phyloP scores from a whole-genome alignment of 2,113 vertebrate species.

The Xerus inauris region DNA sequence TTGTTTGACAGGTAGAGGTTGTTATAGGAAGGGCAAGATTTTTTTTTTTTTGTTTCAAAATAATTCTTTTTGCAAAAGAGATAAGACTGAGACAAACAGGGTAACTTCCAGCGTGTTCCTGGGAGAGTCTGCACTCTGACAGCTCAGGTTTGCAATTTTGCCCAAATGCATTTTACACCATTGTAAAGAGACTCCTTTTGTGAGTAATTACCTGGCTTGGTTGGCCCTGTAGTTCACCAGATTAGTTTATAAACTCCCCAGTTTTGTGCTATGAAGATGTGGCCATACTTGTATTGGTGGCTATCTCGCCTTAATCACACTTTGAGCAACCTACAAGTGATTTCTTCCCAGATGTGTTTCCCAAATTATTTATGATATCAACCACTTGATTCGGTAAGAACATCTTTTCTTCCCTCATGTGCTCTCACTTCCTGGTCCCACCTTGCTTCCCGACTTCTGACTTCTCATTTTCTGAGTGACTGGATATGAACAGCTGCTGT shows the following conservation, averaged over 20 bases:
- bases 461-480: slow-evolving; percentile 78
- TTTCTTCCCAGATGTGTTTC: slow-evolving; percentile 31
- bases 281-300: slow-evolving; percentile 6
- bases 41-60: slow-evolving; percentile 43
- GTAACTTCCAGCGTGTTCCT: not conserved
- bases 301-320: slow-evolving; percentile 68
- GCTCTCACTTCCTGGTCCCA: not conserved
- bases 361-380: slow-evolving; percentile 35
- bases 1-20: slow-evolving; percentile 30
- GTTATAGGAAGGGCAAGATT: slow-evolving; percentile 18
- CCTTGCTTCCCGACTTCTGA: not conserved
- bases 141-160: slow-evolving; percentile 65
- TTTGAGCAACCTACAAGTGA: slow-evolving; percentile 5
- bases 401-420: not conserved
- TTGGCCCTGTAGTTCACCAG: slow-evolving; percentile 13
- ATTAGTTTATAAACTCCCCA: not conserved
- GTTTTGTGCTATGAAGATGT: slow-evolving; percentile 22
- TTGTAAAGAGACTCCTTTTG: slow-evolving; percentile 25
- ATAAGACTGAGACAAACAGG: slow-evolving; percentile 22
- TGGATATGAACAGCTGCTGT: not conserved
- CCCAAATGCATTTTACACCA: not conserved
- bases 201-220: not conserved
- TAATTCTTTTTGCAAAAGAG: slow-evolving; percentile 57
- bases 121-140: slow-evolving; percentile 64
- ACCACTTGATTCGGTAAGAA: not conserved